Base-by-base conservation (phyloP, 2,113 vertebrate genomes). In the Hippocampus zosterae region DNA sequence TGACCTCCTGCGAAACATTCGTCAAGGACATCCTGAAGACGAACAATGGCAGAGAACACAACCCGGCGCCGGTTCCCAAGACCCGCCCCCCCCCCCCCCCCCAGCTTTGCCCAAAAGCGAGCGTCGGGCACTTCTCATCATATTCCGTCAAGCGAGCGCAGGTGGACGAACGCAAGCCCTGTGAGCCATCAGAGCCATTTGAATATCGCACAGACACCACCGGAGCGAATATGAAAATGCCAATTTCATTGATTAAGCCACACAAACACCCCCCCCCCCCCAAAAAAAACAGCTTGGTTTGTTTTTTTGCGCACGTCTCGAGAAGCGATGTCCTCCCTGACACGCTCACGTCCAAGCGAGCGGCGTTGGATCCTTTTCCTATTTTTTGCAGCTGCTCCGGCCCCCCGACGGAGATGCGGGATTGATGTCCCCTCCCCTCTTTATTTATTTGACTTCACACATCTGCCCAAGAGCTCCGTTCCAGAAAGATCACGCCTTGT, bases 21-120 rank as follows among this genome's bases (percentile, higher is more conserved):
- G 77, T 84, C 80, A 86, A 88, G 88, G 83, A 89, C 88, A 89
- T 90, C 83, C 85, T 89, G 88, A 80, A 74, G 78, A 84, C 40
- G 56, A 87, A 89, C 88, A 91, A 90, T 90, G 72, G 65, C 37
- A 79, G 84, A 85, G 88, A 89, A 88, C 81, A 88, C 88, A 88
- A 72, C 7, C 29, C 13, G n/a, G 15, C 72, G 41, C 68, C 1
- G 8, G 83, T 90, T 91, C 88, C 87, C 88, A 88, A 80, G 84
- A 71, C 68, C 40, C 27, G 33, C 52, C 53, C 66, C 29, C 37
- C 27, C 13, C 10, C n/a, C 52, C 53, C 66, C 29, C 37, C 27
- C 13, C 10, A n/a, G n/a, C n/a, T n/a, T 37, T 52, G 55, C 25
- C 55, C 46, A 67, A 52, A 57, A 59, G 57, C 48, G 71, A 6